These are phyloP conservation scores for Numenius arquata DNA, from an alignment of 2,113 vertebrate species.

Conservation along the genomic window DNA sequence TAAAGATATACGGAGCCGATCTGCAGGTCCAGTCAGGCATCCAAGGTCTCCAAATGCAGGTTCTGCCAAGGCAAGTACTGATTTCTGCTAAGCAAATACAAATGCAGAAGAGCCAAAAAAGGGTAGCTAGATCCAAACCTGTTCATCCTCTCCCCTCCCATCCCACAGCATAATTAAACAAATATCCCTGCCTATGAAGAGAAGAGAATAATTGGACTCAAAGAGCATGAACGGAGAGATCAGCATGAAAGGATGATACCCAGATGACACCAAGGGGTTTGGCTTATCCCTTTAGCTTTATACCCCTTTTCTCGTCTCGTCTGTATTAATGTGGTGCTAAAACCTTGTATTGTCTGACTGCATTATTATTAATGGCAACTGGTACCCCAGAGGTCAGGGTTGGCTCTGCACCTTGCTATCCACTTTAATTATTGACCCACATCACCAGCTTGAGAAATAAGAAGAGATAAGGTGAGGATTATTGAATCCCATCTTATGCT, in stretches of 20 bases:
- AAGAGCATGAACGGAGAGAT: conserved; percentile 34
- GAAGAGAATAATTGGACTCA: conserved; percentile 38
- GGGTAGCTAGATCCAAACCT: background rate
- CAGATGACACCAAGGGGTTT: background rate
- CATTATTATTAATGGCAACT: conserved; percentile 39
- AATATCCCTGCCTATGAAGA: background rate
- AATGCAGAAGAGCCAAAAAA: background rate
- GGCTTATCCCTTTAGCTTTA: conserved; percentile 49
- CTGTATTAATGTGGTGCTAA: conserved; percentile 33
- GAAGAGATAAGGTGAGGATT: conserved; percentile 47
- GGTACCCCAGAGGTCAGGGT: conserved; percentile 30
- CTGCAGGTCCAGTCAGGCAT: background rate
- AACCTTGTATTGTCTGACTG: conserved; percentile 21
- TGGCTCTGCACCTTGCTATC: conserved; percentile 16
- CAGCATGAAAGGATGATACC: background rate
- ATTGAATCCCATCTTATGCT: conserved; percentile 14
- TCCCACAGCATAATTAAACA: conserved; percentile 3
- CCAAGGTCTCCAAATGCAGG: background rate
- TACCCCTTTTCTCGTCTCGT: background rate
- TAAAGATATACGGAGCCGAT: background rate
- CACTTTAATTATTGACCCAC: conserved; percentile 42
- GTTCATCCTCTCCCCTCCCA: background rate
- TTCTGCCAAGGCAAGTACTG: background rate
- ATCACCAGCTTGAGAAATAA: conserved; percentile 35
- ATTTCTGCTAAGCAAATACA: background rate